Percentiles rank a stretch among this genome's conserved stretches.
Conservation (phyloP, 2,888 invertebrate species). For the Mellilla xanthometata region DNA sequence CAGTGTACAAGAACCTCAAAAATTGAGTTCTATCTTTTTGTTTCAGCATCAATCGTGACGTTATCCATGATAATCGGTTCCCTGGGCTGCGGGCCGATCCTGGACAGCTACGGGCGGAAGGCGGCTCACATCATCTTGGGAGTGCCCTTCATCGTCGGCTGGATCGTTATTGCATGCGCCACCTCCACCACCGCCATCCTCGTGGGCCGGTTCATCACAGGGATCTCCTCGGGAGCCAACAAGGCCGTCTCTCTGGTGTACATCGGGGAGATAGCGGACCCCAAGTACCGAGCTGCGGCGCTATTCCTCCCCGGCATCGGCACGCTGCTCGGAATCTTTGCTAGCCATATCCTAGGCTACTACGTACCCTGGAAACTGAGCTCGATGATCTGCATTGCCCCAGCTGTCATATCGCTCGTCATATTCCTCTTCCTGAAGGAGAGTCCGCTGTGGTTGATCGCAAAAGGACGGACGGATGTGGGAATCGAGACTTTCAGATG, state of each 20-base stretch:
- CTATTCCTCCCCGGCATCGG: conserved; percentile 7
- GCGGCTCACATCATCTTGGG: conserved; percentile 33
- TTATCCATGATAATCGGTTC: conserved; percentile 37
- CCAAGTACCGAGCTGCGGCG: conserved; percentile 5
- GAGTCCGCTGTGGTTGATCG: conserved; percentile 45
- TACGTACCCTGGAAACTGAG: conserved; percentile 14
- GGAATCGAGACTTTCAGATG: conserved; percentile 37
- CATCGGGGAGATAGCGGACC: conserved; percentile 37
- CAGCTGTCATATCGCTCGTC: conserved; percentile 1
- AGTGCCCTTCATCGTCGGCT: conserved; percentile 34
- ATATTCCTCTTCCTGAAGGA: conserved; percentile 34
- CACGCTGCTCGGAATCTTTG: background rate
- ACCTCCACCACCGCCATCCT: conserved; percentile 29
- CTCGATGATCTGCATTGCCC: conserved; percentile 4
- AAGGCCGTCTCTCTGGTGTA: conserved; percentile 35
- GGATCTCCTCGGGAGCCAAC: conserved; percentile 35
- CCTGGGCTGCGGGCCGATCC: conserved; percentile 33
- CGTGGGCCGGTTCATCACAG: conserved; percentile 36
- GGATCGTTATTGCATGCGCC: conserved; percentile 34
- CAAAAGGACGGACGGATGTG: conserved; percentile 38
- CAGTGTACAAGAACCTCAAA: no score
- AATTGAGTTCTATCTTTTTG: no score
- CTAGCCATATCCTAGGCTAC: conserved; percentile 14
- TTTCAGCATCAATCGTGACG: conserved; percentile 37
- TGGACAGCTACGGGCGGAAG: conserved; percentile 39